Base-by-base conservation (phyloP, 2,113 vertebrate species). In the Eubucco bourcierii region DNA sequence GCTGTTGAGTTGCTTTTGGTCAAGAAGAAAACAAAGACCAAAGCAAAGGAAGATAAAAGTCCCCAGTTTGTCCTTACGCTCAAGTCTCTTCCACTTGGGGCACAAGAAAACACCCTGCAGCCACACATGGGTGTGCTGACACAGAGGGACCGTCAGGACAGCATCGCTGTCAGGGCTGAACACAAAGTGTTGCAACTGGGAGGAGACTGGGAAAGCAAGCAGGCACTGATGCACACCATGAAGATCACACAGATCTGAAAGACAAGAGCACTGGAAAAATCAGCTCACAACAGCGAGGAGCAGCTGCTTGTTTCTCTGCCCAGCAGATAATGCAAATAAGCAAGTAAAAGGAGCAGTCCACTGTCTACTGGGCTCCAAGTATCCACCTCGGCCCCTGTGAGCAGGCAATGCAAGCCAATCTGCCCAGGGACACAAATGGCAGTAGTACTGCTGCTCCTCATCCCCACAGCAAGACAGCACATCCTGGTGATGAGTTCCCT, bases 351-450 rank as follows among this genome's bases (percentile, higher is more conserved):
- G 46, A 80, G 37, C 29, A 34, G 77, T 7, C 37, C 59, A 31
- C 39, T 20, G 20, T 66, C 19, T 10, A 34, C 33, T 1, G 0
- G 46, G 31, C 44, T 68, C 79, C 39, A 81, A 53, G 59, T 33
- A 34, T 7, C 37, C 17, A 2, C 23, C 56, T 29, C 4, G 1
- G n/a, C 13, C 13, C 15, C 19, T 18, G 9, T 0, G 0, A 66
- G 46, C 1, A 3, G 6, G 15, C 19, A 82, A 72, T 46, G 25
- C 23, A 66, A 80, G 7, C 44, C 44, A 46, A 2, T 9, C 44
- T 46, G 65, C 47, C 60, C 12, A 2, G 28, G 47, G 33, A 85
- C 6, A 1, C 1, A 5, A 67, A 34, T 0, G 0, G 31, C 7
- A 18, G 34, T 64, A 82, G 56, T 2, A 0, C 25, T 59, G 80